A percentile compares a stretch with the other conserved stretches of the same genome.
These are phyloP conservation scores for Pristionchus mayeri DNA, from an alignment of 2,888 invertebrate genomes.

Conservation along the genomic window DNA sequence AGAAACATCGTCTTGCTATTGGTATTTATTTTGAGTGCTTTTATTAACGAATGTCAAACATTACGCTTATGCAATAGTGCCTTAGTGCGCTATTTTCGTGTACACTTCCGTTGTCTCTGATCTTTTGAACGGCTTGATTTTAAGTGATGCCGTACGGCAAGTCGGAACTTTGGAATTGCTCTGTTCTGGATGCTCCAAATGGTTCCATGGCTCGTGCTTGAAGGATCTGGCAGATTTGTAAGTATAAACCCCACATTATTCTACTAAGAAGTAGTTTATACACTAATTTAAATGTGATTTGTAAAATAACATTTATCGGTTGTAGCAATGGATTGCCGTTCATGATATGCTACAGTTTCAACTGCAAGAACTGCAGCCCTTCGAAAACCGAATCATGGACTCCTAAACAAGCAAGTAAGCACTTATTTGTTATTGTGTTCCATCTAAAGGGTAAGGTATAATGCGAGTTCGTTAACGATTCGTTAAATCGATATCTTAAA, in stretches of 20 bases:
- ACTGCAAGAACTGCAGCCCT: conserved; percentile 70
- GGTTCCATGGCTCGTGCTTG: conserved; percentile 74
- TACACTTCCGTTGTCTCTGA: too few relatives aligned
- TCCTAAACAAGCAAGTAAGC: conserved; percentile 70
- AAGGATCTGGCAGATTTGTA: conserved; percentile 71
- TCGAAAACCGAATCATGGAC: conserved; percentile 67
- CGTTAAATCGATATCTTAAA: background rate
- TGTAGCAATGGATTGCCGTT: conserved; percentile 72
- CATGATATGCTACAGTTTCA: conserved; percentile 75
- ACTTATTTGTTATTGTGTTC: background rate
- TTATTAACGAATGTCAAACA: too few relatives aligned
- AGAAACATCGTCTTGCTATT: conserved; percentile 59
- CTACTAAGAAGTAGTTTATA: background rate
- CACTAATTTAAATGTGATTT: too few relatives aligned
- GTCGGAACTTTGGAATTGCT: conserved; percentile 70
- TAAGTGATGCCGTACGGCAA: conserved; percentile 70
- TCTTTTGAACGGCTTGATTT: too few relatives aligned
- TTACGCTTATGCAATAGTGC: too few relatives aligned
- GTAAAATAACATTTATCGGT: too few relatives aligned
- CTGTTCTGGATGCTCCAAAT: conserved; percentile 70
- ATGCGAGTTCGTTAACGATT: background rate
- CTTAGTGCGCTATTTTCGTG: too few relatives aligned
- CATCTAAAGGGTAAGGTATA: background rate
- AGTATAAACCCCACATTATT: conserved; percentile 52
- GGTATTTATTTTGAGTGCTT: conserved; percentile 52